These are phyloP conservation scores for Cheilosia variabilis DNA, from an alignment of 2,888 invertebrate genomes.

Conservation along the genomic window DNA sequence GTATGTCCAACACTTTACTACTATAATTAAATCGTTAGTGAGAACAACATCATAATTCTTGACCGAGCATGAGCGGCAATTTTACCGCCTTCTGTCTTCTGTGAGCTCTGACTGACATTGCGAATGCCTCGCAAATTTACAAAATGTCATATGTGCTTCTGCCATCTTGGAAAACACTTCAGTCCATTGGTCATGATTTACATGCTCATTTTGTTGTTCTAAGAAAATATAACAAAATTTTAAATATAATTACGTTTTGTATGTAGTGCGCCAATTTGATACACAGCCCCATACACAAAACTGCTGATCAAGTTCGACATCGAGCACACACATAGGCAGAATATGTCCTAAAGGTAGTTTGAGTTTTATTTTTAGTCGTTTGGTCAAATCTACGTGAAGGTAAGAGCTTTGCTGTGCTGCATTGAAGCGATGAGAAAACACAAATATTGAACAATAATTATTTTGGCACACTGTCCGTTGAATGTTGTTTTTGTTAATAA, in stretches of 20 bases:
- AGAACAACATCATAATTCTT: constrained; percentile 28
- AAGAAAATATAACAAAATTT: constrained; percentile 4
- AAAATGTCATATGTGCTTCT: constrained; percentile 24
- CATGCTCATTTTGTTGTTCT: constrained; percentile 7
- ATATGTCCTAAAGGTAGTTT: constrained; percentile 51
- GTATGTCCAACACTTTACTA: constrained; percentile 44
- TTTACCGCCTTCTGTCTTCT: constrained; percentile 36
- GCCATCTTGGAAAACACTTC: constrained; percentile 25
- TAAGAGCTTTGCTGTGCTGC: constrained; percentile 11
- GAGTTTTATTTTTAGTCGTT: constrained; percentile 45
- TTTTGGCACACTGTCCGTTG: constrained; percentile 38
- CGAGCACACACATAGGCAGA: background rate
- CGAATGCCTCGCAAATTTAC: constrained; percentile 3
- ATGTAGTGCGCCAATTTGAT: background rate
- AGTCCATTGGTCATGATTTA: constrained; percentile 31
- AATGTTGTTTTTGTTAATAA: background rate
- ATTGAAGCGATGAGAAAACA: constrained; percentile 16
- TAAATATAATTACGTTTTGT: background rate
- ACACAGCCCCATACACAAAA: background rate
- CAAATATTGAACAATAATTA: constrained; percentile 46
- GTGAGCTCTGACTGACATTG: constrained; percentile 15
- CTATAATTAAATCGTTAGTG: constrained; percentile 51
- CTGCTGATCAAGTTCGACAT: constrained; percentile 26
- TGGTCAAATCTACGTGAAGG: constrained; percentile 24
- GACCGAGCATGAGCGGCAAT: constrained; percentile 26